Evolutionary conservation across 2,888 invertebrate species (phyloP), one percentile per base, ranked within the genome.

Genomic region (Tupiocoris notatus): DNA sequence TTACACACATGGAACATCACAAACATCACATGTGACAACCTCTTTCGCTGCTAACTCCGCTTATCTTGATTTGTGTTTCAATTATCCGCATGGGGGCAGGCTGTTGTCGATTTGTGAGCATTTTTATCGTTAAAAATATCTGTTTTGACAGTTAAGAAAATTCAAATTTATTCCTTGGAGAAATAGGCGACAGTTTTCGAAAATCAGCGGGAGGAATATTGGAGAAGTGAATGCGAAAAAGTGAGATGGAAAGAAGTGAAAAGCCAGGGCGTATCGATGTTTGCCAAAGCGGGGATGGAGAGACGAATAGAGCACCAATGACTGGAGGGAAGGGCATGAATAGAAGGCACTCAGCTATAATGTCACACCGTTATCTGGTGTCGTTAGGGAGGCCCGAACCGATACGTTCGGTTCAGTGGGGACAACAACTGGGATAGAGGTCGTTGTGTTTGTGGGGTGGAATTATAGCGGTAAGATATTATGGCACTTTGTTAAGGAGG

Each of bases 271-370:
- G 3, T 39, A 39, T 39, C 39, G 39, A 3, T 39, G 39, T 39
- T 39, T 12, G 12, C 39, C 39, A 39, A 39, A 39, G 39, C 39
- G 12, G 39, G 12, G 39, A 39, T 12, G 3, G 39, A n/a, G 3
- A 39, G 39, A 39, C 39, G 39, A 39, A 39, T 39, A 39, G 39
- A 39, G 39, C 39, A 39, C 39, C 39, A 39, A 39, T 39, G 39
- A 12, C 12, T 39, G 39, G 12, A 39, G 39, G 39, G 39, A 39
- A 7, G 12, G 39, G 39, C 59, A 70, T 70, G 59, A 70, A 59
- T 70, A 59, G 65, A 59, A 70, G 70, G 70, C 70, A 70, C 70
- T 70, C 59, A 59, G 70, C 70, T 58, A 70, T 70, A 70, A 70
- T 59, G 70, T 70, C 70, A 70, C 70, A 20, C 70, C 23, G 70